These are phyloP conservation scores for Cacatua alba DNA, from an alignment of 2,113 vertebrate species.

Conservation along the genomic window DNA sequence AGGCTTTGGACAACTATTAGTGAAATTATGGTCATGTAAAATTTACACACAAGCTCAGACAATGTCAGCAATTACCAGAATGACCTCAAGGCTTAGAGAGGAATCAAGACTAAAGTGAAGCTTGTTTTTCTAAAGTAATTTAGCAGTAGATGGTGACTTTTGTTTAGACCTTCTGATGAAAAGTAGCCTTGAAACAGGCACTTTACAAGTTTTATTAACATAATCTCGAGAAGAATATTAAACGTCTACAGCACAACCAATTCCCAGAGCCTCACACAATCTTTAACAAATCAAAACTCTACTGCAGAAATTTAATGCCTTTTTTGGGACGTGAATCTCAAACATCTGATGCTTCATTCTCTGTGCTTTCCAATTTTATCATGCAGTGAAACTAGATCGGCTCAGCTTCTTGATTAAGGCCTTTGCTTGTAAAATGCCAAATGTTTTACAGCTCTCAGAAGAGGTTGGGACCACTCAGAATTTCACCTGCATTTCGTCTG, in stretches of 20 bases:
- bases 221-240: not conserved
- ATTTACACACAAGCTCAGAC: not conserved
- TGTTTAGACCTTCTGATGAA: conserved; percentile 45
- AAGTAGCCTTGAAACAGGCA: conserved; percentile 7
- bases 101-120: not conserved
- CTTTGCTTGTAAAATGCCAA: not conserved
- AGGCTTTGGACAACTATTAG: not conserved
- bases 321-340: not conserved
- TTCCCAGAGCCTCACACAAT: not conserved
- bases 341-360: not conserved
- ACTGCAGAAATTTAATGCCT: not conserved
- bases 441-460: not conserved
- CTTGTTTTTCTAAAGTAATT: conserved; percentile 28
- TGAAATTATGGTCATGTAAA: not conserved
- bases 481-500: not conserved
- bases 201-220: conserved; percentile 22
- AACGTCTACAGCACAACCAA: not conserved
- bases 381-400: not conserved
- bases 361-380: not conserved
- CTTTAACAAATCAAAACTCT: not conserved
- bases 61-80: conserved; percentile 6
- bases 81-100: not conserved
- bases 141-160: conserved; percentile 46
- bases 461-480: not conserved
- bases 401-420: not conserved